Evolutionary conservation across 2,888 invertebrate genomes (phyloP).

Genomic region (Limnephilus rhombicus): DNA sequence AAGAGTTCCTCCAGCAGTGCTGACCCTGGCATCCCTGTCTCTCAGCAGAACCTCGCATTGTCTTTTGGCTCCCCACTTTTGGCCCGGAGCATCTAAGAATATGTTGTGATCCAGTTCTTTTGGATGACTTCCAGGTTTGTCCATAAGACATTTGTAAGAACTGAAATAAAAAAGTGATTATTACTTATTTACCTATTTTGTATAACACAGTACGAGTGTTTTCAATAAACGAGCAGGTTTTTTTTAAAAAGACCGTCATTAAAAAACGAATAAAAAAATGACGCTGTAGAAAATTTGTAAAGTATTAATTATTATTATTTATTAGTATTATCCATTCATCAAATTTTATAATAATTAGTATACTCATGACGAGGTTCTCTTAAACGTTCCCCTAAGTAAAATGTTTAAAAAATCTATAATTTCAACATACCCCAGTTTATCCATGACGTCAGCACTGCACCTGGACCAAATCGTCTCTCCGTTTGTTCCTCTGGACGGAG

Average conservation of each 20-base stretch:
- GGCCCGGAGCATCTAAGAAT: slow-evolving; percentile 82
- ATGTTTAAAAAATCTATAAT: not conserved
- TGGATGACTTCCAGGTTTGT: slow-evolving; percentile 75
- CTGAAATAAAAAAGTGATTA: slow-evolving; percentile 69
- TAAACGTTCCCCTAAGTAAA: not conserved
- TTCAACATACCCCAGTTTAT: slow-evolving; percentile 77
- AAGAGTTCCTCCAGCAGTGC: slow-evolving; percentile 72
- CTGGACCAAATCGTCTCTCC: slow-evolving; percentile 89
- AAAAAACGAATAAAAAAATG: no score
- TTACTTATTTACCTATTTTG: not conserved
- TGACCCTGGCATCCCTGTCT: slow-evolving; percentile 81
- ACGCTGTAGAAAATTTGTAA: no score
- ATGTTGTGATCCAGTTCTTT: slow-evolving; percentile 79
- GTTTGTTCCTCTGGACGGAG: slow-evolving; percentile 86
- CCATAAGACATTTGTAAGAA: slow-evolving; percentile 82
- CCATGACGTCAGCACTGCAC: slow-evolving; percentile 84
- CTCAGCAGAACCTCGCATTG: slow-evolving; percentile 86
- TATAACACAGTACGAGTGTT: not conserved
- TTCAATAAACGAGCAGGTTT: no score
- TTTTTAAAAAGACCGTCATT: no score
- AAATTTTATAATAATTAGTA: no score
- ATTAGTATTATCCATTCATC: no score
- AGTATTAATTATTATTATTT: no score
- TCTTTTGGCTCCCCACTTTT: slow-evolving; percentile 83
- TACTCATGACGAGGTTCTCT: not conserved